A percentile compares a stretch with the other conserved stretches of the same genome.
Evolutionary conservation across 2,888 invertebrate genomes (phyloP).

Genomic region (Scaptomyza parva): DNA sequence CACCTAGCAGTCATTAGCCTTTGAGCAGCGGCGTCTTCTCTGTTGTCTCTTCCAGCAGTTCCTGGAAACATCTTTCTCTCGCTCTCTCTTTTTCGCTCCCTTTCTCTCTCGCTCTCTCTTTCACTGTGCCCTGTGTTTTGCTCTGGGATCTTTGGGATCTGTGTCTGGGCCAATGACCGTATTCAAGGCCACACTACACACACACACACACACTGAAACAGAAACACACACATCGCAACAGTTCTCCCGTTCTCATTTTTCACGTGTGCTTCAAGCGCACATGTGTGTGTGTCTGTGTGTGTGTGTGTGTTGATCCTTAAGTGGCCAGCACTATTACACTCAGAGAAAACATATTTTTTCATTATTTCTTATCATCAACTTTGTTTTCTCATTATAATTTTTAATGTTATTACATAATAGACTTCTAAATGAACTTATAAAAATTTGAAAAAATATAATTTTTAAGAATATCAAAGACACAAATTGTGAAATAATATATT

Average conservation of each 20-base stretch:
- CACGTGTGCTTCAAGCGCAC: constrained; percentile 38
- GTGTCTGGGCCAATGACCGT: constrained; percentile 67
- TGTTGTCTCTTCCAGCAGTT: no score
- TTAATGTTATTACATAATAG: no score
- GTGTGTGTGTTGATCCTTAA: constrained; percentile 49
- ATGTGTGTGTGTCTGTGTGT: constrained; percentile 12
- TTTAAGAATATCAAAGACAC: no score
- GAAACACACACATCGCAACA: constrained; percentile 22
- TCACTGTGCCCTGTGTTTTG: constrained; percentile 6
- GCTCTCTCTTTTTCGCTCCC: not conserved
- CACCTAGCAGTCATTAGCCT: constrained; percentile 76
- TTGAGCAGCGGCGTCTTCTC: constrained; percentile 45
- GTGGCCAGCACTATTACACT: constrained; percentile 24
- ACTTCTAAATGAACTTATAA: no score
- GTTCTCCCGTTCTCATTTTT: constrained; percentile 75
- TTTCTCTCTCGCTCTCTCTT: constrained; percentile 2
- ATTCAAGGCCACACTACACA: constrained; percentile 58
- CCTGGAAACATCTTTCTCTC: constrained; percentile 59
- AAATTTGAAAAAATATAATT: no score
- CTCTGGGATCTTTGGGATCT: constrained; percentile 18
- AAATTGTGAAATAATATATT: no score
- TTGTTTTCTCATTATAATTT: no score
- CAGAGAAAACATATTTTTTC: no score
- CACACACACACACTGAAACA: constrained; percentile 21
- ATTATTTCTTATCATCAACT: no score